A percentile compares a stretch with the other conserved stretches of the same genome.
Conservation (phyloP, 2,113 vertebrate genomes). For the Rhinopomastus cyanomelas region DNA sequence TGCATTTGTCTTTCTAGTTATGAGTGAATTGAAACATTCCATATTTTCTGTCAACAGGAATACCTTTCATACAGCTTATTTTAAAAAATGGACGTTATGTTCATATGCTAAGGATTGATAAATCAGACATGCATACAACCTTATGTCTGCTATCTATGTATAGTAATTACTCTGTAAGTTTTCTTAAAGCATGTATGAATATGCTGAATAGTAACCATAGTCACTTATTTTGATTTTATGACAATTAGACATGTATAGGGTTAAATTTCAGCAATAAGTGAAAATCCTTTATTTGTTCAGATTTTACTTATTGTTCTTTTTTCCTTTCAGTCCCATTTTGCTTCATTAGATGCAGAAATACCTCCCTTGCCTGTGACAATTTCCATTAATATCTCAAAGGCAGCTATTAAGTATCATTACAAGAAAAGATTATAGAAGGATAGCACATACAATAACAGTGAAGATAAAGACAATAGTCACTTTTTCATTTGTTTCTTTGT, state of each 20-base stretch:
- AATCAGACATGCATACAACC: not conserved
- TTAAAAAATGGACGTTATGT: not conserved
- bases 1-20: not conserved
- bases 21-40: not conserved
- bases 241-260: constrained; percentile 35
- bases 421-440: constrained; percentile 76
- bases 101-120: not conserved
- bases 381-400: constrained; percentile 83
- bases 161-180: not conserved
- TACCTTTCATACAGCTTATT: not conserved
- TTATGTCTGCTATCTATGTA: not conserved
- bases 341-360: constrained; percentile 77
- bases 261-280: constrained; percentile 75
- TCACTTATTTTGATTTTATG: constrained; percentile 10
- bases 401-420: constrained; percentile 85
- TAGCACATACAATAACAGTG: constrained; percentile 64
- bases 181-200: not conserved
- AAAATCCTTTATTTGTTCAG: constrained; percentile 72
- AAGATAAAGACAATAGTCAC: constrained; percentile 78
- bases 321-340: constrained; percentile 71
- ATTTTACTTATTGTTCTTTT: constrained; percentile 73
- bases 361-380: constrained; percentile 80
- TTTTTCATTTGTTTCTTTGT: constrained; percentile 81
- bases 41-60: not conserved
- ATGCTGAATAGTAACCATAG: not conserved